Conservation (phyloP, 2,888 invertebrate species). For the Icerya purchasi region DNA sequence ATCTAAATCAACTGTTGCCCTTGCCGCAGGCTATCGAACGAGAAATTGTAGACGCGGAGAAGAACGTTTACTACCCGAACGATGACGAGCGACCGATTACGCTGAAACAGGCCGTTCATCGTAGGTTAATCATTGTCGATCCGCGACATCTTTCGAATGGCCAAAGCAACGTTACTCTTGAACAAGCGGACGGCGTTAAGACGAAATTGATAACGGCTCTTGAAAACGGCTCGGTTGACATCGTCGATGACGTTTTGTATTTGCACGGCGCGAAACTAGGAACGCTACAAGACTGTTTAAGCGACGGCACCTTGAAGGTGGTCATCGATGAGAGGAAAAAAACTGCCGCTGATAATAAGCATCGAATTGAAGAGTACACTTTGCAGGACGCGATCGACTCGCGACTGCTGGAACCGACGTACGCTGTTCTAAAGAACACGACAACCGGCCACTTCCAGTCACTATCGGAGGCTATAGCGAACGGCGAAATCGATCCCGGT, state of each 20-base stretch:
- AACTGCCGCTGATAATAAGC: too few species aligned
- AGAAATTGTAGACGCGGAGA: conserved; percentile 42
- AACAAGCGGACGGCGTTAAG: not conserved
- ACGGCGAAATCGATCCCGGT: conserved; percentile 40
- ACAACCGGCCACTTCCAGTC: conserved; percentile 51
- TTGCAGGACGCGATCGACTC: conserved; percentile 64
- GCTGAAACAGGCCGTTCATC: conserved; percentile 48
- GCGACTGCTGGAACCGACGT: conserved; percentile 52
- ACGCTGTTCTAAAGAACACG: conserved; percentile 57
- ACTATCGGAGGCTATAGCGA: conserved; percentile 37
- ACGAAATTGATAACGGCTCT: not conserved
- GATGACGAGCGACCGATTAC: conserved; percentile 40
- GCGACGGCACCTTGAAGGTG: too few species aligned
- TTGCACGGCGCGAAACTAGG: not conserved
- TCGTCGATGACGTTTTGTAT: not conserved
- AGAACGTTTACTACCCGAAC: conserved; percentile 38
- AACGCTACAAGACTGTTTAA: not conserved
- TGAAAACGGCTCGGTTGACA: not conserved
- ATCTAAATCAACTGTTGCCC: conserved; percentile 44
- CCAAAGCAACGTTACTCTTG: not conserved
- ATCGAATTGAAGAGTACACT: too few species aligned
- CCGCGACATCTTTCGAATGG: not conserved
- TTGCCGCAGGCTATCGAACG: conserved; percentile 46
- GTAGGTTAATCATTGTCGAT: conserved; percentile 42
- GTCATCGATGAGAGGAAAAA: too few species aligned